phyloP scores from a whole-genome alignment of 1,140 invertebrate species.

The Leptinotarsa undecemlineata region DNA sequence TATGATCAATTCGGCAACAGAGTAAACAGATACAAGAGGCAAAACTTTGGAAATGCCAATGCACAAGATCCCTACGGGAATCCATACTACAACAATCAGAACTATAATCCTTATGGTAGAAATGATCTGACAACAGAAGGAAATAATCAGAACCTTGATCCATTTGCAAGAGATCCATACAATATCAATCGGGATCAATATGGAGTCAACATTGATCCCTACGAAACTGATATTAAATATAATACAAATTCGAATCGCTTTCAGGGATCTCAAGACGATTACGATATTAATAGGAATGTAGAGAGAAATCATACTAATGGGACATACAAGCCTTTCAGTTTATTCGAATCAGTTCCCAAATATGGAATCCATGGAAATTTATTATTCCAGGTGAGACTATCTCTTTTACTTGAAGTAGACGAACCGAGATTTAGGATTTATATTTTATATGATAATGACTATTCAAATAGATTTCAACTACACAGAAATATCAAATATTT shows the following conservation, averaged over 20 bases:
- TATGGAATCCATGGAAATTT: slow-evolving; percentile 71
- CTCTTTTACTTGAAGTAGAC: too few species aligned
- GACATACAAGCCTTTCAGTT: slow-evolving; percentile 62
- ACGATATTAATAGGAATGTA: not conserved
- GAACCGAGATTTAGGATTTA: too few species aligned
- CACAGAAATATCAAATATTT: too few species aligned
- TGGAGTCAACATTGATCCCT: slow-evolving; percentile 51
- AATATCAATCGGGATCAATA: slow-evolving; percentile 47
- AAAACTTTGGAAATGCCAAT: slow-evolving; percentile 40
- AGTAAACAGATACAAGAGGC: slow-evolving; percentile 39
- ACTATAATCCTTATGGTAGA: slow-evolving; percentile 32
- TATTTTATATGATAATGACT: too few species aligned
- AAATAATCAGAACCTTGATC: slow-evolving; percentile 34
- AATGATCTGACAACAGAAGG: slow-evolving; percentile 20
- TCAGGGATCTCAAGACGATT: not conserved
- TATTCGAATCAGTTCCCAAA: slow-evolving; percentile 71
- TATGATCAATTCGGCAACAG: slow-evolving; percentile 25
- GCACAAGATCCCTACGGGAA: slow-evolving; percentile 32
- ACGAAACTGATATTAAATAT: slow-evolving; percentile 43
- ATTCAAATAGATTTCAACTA: too few species aligned
- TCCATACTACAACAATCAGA: slow-evolving; percentile 33
- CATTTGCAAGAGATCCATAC: slow-evolving; percentile 45
- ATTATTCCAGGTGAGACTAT: slow-evolving; percentile 66
- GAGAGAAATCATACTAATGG: slow-evolving; percentile 26
- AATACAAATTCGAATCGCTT: slow-evolving; percentile 31